These are phyloP conservation scores for Trichoplusia ni DNA, from an alignment of 1,140 invertebrate species.

Conservation along the genomic window DNA sequence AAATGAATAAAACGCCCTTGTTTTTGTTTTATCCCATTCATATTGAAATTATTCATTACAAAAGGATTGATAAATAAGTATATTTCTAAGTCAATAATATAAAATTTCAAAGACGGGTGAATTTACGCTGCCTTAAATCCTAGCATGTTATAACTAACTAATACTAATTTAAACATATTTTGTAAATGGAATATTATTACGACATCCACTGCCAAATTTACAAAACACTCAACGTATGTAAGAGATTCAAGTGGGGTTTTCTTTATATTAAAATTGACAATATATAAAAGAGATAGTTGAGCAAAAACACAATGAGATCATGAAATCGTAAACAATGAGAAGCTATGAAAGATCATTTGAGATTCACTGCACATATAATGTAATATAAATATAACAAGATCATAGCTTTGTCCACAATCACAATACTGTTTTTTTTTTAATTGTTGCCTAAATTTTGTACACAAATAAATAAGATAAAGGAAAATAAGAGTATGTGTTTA, in stretches of 20 bases:
- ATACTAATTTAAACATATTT: constrained; percentile 67
- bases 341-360: too few relatives aligned
- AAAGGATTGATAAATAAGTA: constrained; percentile 81
- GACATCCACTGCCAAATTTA: constrained; percentile 35
- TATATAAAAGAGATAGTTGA: constrained; percentile 33
- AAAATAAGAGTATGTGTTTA: constrained; percentile 25
- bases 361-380: too few relatives aligned
- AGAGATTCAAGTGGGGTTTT: constrained; percentile 30
- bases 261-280: constrained; percentile 21
- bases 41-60: constrained; percentile 77
- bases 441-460: too few relatives aligned
- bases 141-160: constrained; percentile 68
- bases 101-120: constrained; percentile 81
- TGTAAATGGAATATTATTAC: constrained; percentile 79
- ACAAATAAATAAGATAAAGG: not conserved
- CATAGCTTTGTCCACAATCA: too few relatives aligned
- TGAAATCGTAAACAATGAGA: constrained; percentile 3
- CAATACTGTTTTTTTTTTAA: too few relatives aligned
- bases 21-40: constrained; percentile 67
- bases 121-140: constrained; percentile 74
- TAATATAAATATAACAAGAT: not conserved
- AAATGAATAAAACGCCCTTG: constrained; percentile 55
- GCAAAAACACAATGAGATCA: constrained; percentile 46
- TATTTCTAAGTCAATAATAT: constrained; percentile 82
- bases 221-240: constrained; percentile 36